Evolutionary conservation across 1,140 invertebrate genomes (phyloP).

Genomic region (Cepaea nemoralis): DNA sequence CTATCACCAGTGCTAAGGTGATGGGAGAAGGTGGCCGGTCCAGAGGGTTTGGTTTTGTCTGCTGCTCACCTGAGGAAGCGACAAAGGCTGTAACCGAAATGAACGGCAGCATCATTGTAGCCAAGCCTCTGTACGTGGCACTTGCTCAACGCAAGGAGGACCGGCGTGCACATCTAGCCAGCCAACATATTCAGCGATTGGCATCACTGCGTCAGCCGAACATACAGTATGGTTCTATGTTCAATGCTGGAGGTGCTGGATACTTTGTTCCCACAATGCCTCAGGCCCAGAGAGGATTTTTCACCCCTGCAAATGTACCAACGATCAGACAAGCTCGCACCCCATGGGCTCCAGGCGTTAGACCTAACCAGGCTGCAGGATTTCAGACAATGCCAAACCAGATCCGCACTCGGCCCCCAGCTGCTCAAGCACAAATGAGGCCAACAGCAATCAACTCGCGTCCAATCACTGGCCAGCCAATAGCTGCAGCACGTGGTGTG

Average conservation of each 20-base stretch:
- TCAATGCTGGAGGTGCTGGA: constrained; percentile 81
- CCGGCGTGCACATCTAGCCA: constrained; percentile 94
- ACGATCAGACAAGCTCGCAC: not conserved
- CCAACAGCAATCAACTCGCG: constrained; percentile 83
- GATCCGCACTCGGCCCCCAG: constrained; percentile 68
- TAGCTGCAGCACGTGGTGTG: constrained; percentile 76
- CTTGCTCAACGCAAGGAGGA: constrained; percentile 98
- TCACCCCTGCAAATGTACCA: constrained; percentile 83
- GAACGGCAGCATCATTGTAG: constrained; percentile 96
- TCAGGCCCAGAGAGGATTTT: constrained; percentile 84
- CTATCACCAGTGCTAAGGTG: constrained; percentile 96
- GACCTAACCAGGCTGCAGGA: constrained; percentile 64
- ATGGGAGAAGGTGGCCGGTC: constrained; percentile 73
- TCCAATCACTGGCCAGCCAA: constrained; percentile 81
- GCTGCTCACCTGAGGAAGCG: constrained; percentile 94
- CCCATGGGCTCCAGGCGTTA: constrained; percentile 1
- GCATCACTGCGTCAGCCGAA: constrained; percentile 41
- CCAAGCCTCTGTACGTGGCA: constrained; percentile 97
- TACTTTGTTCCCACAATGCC: constrained; percentile 92
- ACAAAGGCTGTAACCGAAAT: constrained; percentile 98
- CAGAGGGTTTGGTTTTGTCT: constrained; percentile 99
- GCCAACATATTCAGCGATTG: constrained; percentile 82
- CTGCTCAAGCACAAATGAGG: constrained; percentile 74
- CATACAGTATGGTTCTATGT: constrained; percentile 76
- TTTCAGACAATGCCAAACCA: constrained; percentile 73